A percentile compares a stretch with the other conserved stretches of the same genome.
phyloP scores from a whole-genome alignment of 2,113 vertebrate species.

The Oryzias melastigma region DNA sequence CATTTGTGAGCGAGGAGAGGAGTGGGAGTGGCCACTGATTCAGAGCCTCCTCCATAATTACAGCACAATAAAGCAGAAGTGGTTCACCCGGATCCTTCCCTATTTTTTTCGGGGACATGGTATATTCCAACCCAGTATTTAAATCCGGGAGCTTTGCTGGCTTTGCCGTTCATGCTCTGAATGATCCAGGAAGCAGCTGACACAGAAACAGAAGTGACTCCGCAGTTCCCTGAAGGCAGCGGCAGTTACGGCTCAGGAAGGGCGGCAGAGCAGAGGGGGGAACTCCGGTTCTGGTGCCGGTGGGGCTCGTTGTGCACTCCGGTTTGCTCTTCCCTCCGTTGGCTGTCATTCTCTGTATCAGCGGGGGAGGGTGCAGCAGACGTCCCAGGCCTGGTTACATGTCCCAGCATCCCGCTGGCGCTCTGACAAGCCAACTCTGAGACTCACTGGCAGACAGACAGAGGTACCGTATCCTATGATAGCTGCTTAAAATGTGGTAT shows the following conservation, averaged over 20 bases:
- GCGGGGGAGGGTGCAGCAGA: conserved; percentile 62
- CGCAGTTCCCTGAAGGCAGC: conserved; percentile 13
- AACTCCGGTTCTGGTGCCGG: conserved; percentile 6
- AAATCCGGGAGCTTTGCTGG: conserved; percentile 65
- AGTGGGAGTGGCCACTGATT: conserved; percentile 44
- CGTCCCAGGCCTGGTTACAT: conserved; percentile 70
- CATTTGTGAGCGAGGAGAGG: conserved; percentile 13
- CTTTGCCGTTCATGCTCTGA: conserved; percentile 47
- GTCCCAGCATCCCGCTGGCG: conserved; percentile 72
- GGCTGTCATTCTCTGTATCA: conserved; percentile 57
- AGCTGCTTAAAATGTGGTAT: conserved; percentile 6
- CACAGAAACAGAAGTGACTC: conserved; percentile 22
- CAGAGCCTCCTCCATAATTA: conserved; percentile 52
- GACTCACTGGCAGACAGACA: conserved; percentile 36
- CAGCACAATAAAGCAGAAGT: conserved; percentile 55
- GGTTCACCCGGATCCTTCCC: conserved; percentile 42
- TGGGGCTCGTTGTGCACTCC: background rate
- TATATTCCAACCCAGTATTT: conserved; percentile 69
- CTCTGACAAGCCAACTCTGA: conserved; percentile 53
- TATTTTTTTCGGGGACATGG: conserved; percentile 57
- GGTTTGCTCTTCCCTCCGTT: conserved; percentile 18
- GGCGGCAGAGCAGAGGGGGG: conserved; percentile 12
- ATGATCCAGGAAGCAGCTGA: conserved; percentile 63
- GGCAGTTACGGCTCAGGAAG: conserved; percentile 22
- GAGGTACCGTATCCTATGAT: conserved; percentile 61